Evolutionary conservation across 2,797 vertebrate genomes (phyloP), one percentile per base, ranked within the genome.

Genomic region (Streptopelia turtur): DNA sequence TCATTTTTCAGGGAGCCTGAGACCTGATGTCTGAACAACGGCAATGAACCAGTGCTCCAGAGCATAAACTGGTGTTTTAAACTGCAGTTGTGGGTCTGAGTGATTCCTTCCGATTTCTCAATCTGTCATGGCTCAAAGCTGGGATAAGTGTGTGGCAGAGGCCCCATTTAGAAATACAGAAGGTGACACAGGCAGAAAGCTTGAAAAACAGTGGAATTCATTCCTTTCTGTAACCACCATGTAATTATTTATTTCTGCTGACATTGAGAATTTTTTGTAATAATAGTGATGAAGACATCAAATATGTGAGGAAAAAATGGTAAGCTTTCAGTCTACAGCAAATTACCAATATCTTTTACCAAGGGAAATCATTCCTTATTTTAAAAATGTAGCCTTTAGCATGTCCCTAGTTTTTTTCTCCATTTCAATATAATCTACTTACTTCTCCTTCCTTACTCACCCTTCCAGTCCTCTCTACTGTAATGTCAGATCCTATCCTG

Each of bases 161-260:
- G 25, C 18, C 31, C 3, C 0, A 0, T 11, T 41, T 39, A 87
- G 52, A 89, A 92, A 89, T 39, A 79, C 43, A 64, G 63, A 64
- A 4, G 21, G 28, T 27, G 9, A 52, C 43, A 78, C 4, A 66
- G 33, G 43, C 43, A 89, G 39, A 90, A 76, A 69, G 21, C 43
- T 88, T 69, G 82, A 81, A 88, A 68, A 16, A 61, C 33, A 70
- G 23, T 7, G 1, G 39, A 87, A 91, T 47, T 37, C 5, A 60
- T 76, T 89, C 5, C 23, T 70, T 95, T 72, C 50, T 89, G 63
- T 79, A 94, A 72, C 17, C 20, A 49, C 30, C 5, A 13, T 27
- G 35, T 59, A 83, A 92, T 84, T 94, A 70, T 31, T 91, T 89
- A 60, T 79, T 95, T 90, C 70, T 93, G 56, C 49, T 90, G 78